Evolutionary conservation across 2,113 vertebrate genomes (phyloP), one percentile per base, ranked within the genome.

Genomic region (Rissa tridactyla): DNA sequence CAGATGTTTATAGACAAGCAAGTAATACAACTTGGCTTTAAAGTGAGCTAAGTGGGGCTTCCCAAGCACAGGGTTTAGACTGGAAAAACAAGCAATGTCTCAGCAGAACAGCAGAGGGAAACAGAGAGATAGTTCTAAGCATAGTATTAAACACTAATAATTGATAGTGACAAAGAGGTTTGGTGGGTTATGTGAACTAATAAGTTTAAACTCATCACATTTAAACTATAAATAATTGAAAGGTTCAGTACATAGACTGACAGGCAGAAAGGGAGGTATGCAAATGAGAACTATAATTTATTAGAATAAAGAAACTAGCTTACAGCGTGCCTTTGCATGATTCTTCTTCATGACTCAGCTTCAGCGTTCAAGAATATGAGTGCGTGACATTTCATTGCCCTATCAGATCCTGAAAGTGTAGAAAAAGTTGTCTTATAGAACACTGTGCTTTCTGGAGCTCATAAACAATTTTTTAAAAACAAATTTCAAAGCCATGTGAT

Each of bases 41-140:
- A 65, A 72, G 10, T 6, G 36, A 58, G 15, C 9, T 13, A 16
- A 82, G 10, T 10, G n/a, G 57, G 23, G n/a, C 21, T 70, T 49
- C n/a, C n/a, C 26, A 64, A 52, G 36, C 18, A 13, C 19, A 13
- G 22, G 30, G 13, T 36, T 94, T 9, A 25, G 40, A 3, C n/a
- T 58, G 68, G 78, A 32, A 79, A 77, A 84, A 51, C 29, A 29
- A 77, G 71, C 58, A 88, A 44, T 90, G 55, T 91, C 66, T 90
- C 38, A 64, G 75, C 32, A 82, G 49, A 94, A 91, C 97, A 95
- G 92, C 62, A 97, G 96, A 90, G 94, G 96, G 97, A 94, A 94
- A 95, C 91, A 78, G 89, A 88, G 92, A 86, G 78, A 64, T 55
- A 60, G 62, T 34, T 58, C 82, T 57, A 25, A 77, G 34, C 4